These are phyloP conservation scores for Indicator indicator DNA, from an alignment of 2,113 vertebrate genomes.

Conservation along the genomic window DNA sequence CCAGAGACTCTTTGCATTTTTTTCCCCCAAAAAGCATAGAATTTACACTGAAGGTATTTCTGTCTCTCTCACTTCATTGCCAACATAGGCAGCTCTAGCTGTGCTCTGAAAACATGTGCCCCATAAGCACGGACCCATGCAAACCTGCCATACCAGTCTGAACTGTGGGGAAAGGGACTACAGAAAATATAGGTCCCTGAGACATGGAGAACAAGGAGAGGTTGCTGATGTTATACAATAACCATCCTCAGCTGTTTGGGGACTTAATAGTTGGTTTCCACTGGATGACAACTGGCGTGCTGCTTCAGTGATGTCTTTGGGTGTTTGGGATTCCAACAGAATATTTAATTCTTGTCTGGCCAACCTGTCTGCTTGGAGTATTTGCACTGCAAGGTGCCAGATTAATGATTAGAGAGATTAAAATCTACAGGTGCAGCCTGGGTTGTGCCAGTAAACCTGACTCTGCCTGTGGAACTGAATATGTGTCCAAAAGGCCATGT, in stretches of 20 bases:
- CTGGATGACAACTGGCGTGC: neutral
- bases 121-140: neutral
- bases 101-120: neutral
- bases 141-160: neutral
- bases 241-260: neutral
- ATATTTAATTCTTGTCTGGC: slow-evolving; percentile 30
- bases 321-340: slow-evolving; percentile 36
- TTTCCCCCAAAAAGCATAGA: neutral
- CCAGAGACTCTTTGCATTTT: neutral
- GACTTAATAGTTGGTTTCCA: neutral
- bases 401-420: slow-evolving; percentile 34
- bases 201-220: neutral
- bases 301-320: neutral
- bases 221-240: neutral
- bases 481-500: neutral
- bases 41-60: neutral
- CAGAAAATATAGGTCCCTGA: neutral
- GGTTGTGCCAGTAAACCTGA: neutral
- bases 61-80: neutral
- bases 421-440: neutral
- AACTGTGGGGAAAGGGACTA: neutral
- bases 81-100: neutral
- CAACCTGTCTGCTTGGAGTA: neutral
- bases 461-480: neutral
- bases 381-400: neutral